phyloP scores from a whole-genome alignment of 2,888 invertebrate species.

The Entomobrya proxima region DNA sequence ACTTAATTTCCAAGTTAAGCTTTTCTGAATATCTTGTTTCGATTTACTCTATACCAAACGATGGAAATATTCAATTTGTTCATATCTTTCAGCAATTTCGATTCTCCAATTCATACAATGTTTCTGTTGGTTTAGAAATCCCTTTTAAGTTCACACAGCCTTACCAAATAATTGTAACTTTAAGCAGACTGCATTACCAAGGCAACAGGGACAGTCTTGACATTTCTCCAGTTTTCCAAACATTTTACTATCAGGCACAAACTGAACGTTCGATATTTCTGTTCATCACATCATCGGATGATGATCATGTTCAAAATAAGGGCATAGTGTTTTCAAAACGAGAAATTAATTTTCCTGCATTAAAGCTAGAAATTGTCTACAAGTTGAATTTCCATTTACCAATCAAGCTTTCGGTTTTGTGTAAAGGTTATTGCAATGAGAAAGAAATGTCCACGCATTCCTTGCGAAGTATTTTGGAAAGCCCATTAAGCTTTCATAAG shows the following conservation, averaged over 20 bases:
- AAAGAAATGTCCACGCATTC: neutral
- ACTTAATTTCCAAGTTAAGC: no score
- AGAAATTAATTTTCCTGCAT: conserved; percentile 1
- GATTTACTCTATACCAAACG: no score
- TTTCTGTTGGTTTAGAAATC: neutral
- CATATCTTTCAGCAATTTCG: neutral
- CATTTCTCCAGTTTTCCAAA: neutral
- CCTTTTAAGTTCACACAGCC: neutral
- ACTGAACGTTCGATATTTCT: neutral
- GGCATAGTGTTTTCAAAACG: neutral
- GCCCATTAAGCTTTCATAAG: neutral
- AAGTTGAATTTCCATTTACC: neutral
- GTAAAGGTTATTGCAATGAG: neutral
- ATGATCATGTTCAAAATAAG: neutral
- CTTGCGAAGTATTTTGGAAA: neutral
- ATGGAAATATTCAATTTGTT: neutral
- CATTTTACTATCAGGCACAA: conserved; percentile 12
- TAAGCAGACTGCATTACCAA: neutral
- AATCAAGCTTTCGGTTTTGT: neutral
- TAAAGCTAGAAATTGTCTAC: neutral
- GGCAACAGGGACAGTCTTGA: neutral
- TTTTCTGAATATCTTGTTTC: no score
- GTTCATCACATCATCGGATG: neutral
- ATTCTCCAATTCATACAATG: neutral
- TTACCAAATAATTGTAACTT: neutral